A percentile compares a stretch with the other conserved stretches of the same genome.
These are phyloP conservation scores for Lepidurus couesii DNA, from an alignment of 1,140 invertebrate species.

Conservation along the genomic window DNA sequence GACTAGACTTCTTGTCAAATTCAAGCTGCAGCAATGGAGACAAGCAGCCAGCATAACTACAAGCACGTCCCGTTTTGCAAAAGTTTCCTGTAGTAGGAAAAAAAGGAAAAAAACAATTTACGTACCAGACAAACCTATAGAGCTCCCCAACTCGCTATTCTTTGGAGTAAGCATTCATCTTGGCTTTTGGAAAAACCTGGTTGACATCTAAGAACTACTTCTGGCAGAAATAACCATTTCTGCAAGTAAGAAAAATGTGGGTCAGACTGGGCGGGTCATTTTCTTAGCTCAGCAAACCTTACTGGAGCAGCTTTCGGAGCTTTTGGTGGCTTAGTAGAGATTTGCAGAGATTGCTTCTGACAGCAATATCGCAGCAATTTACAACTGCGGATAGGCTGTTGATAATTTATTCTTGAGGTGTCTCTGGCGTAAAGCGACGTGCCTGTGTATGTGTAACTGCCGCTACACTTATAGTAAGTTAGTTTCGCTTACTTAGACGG, in stretches of 20 bases:
- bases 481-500: background rate
- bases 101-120: too few relatives aligned
- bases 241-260: background rate
- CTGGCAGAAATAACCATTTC: slow-evolving; percentile 1
- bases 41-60: background rate
- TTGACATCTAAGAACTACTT: background rate
- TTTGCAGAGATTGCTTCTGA: background rate
- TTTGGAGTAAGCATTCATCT: background rate
- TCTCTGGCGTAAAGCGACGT: too few relatives aligned
- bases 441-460: too few relatives aligned
- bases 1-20: background rate
- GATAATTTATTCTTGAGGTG: too few relatives aligned
- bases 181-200: background rate
- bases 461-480: background rate
- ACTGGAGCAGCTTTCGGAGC: background rate
- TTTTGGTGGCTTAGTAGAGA: background rate
- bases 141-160: too few relatives aligned
- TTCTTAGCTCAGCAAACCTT: slow-evolving; percentile 7
- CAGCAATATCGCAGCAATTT: slow-evolving; percentile 2
- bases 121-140: too few relatives aligned
- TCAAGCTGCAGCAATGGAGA: background rate
- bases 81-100: background rate
- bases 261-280: background rate
- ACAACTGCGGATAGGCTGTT: background rate
- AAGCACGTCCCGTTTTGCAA: background rate